Base-by-base conservation (phyloP, 2,113 vertebrate species). In the Tragelaphus strepsiceros region DNA sequence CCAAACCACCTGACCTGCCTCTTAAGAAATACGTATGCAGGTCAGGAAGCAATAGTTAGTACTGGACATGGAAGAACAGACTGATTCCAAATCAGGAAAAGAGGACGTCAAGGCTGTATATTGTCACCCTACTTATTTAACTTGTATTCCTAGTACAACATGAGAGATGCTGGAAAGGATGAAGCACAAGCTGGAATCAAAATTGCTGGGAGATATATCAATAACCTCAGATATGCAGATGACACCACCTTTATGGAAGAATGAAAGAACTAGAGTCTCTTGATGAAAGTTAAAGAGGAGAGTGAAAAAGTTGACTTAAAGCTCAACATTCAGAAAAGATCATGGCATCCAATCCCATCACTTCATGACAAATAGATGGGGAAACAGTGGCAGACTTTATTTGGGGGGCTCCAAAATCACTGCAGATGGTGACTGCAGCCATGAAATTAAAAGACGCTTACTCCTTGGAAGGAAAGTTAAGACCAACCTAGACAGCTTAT, bases 271-370 rank as follows among this genome's bases (percentile, higher is more conserved):
- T n/a, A n/a, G 0, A 10, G 4, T 7, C 32, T 67, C 62, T 67
- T 67, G 32, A 67, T 19, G 16, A 67, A 67, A 67, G 32, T 67
- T 16, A 67, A 19, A n/a, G 16, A n/a, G 32, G 62, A 67, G 32
- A 67, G 62, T n/a, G 62, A 10, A 67, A 67, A 67, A 67, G 3
- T 67, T 67, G 32, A 32, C 62, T 19, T n/a, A 19, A 67, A n/a
- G 15, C 62, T 67, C 62, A 67, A 67, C 32, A n/a, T 17, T 67
- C 32, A n/a, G 15, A 67, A n/a, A 67, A 67, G 62, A 19, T 67
- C 3, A 67, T 67, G 32, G 62, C 7, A n/a, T 19, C 0, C 0
- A 1, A 8, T 3, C 32, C 16, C 32, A n/a, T 67, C 62, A 19
- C 16, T 19, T 67, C 32, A 67, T 5, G 32, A 7, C 4, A 67